These are phyloP conservation scores for Philotrypesis tridentata DNA, from an alignment of 1,140 invertebrate species.

Conservation along the genomic window DNA sequence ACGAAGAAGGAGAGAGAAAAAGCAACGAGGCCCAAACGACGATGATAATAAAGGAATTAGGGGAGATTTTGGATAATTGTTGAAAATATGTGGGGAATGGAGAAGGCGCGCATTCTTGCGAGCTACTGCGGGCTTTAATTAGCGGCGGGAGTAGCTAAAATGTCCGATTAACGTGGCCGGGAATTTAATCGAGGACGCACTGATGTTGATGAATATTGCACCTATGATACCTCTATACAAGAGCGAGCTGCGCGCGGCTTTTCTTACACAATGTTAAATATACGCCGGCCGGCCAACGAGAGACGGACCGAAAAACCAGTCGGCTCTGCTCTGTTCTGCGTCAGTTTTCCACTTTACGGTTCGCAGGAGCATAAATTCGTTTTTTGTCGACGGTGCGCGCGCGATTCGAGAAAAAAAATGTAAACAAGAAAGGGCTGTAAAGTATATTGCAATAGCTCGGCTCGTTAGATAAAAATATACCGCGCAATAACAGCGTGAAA, in stretches of 20 bases:
- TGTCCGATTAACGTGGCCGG: not conserved
- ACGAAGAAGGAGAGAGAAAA: too few species aligned
- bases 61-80: not conserved
- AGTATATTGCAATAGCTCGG: not conserved
- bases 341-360: constrained; percentile 4
- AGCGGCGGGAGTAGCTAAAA: not conserved
- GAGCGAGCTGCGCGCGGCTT: not conserved
- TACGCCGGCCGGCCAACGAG: not conserved
- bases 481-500: not conserved
- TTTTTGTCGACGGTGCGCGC: not conserved
- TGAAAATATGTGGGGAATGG: not conserved
- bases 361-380: not conserved
- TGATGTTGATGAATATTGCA: not conserved
- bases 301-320: not conserved
- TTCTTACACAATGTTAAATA: not conserved
- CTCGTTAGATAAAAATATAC: constrained; percentile 21
- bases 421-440: not conserved
- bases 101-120: constrained; percentile 15
- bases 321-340: constrained; percentile 5
- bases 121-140: constrained; percentile 10
- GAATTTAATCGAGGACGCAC: constrained; percentile 12
- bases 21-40: too few species aligned
- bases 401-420: not conserved
- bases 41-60: too few species aligned
- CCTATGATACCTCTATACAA: not conserved